Percentiles rank a stretch among this genome's conserved stretches.
Conservation (phyloP, 2,113 vertebrate species). For the Chaetura pelagica region DNA sequence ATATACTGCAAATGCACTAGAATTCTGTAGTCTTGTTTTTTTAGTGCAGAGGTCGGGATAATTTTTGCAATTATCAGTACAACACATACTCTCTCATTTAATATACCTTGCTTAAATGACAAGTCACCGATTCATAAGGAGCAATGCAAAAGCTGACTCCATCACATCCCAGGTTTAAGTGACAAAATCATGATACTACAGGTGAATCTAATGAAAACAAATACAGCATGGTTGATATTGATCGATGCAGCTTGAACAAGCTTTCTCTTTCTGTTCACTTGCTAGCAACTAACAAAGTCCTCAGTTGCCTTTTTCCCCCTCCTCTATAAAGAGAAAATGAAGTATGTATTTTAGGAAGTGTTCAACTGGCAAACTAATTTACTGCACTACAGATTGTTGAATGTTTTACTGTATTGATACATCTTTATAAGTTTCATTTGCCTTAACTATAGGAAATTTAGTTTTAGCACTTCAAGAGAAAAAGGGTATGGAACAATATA, state of each 20-base stretch:
- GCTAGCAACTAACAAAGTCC: neutral
- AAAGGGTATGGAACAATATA: neutral
- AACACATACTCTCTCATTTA: neutral
- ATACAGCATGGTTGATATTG: neutral
- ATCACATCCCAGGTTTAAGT: neutral
- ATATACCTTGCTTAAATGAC: neutral
- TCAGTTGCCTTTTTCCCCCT: neutral
- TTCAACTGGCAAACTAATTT: neutral
- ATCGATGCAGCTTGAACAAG: neutral
- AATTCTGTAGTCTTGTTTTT: neutral
- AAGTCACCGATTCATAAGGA: neutral
- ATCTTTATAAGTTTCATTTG: neutral
- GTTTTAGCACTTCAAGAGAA: neutral
- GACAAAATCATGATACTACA: neutral
- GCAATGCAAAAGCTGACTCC: neutral
- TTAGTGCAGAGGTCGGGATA: neutral
- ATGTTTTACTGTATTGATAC: neutral
- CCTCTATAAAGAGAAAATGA: neutral
- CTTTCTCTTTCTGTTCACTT: neutral
- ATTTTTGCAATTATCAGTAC: neutral
- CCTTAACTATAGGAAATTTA: neutral
- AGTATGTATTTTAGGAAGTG: neutral
- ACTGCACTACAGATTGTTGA: neutral
- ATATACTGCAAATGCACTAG: neutral
- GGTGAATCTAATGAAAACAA: neutral